These are phyloP conservation scores for Hyperopisus bebe DNA, from an alignment of 2,113 vertebrate genomes.

Conservation along the genomic window DNA sequence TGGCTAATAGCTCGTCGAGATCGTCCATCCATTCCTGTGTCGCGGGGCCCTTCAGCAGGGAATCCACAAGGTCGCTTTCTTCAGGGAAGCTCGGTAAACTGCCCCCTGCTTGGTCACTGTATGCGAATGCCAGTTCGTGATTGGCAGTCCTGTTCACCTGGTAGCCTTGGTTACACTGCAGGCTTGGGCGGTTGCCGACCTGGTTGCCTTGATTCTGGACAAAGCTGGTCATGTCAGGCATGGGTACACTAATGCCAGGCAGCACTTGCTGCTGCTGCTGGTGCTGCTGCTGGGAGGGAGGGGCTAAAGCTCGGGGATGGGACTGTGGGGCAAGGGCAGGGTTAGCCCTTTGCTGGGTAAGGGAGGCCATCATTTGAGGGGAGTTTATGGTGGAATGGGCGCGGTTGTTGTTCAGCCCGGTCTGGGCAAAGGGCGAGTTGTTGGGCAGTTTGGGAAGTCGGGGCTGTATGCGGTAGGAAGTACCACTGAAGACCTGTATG, in stretches of 20 bases:
- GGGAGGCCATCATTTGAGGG: constrained; percentile 72
- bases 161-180: constrained; percentile 86
- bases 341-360: constrained; percentile 57
- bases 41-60: constrained; percentile 87
- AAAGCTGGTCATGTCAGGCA: constrained; percentile 77
- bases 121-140: constrained; percentile 83
- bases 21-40: constrained; percentile 97
- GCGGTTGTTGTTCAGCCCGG: constrained; percentile 60
- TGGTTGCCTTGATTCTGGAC: constrained; percentile 66
- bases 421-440: constrained; percentile 58
- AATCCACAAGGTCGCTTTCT: constrained; percentile 87
- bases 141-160: constrained; percentile 71
- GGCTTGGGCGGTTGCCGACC: constrained; percentile 59
- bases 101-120: constrained; percentile 67
- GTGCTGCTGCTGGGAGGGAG: constrained; percentile 63
- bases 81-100: constrained; percentile 68
- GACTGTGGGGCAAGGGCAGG: constrained; percentile 44
- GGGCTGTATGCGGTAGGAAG: constrained; percentile 79
- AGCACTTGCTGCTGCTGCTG: constrained; percentile 69
- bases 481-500: constrained; percentile 65
- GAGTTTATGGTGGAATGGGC: constrained; percentile 71
- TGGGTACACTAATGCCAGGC: constrained; percentile 63
- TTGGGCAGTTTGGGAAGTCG: constrained; percentile 76
- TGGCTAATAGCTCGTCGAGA: constrained; percentile 85
- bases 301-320: constrained; percentile 60